Evolutionary conservation across 2,888 invertebrate species (phyloP), one percentile per base, ranked within the genome.

Genomic region (Cecidostiba fungosa): DNA sequence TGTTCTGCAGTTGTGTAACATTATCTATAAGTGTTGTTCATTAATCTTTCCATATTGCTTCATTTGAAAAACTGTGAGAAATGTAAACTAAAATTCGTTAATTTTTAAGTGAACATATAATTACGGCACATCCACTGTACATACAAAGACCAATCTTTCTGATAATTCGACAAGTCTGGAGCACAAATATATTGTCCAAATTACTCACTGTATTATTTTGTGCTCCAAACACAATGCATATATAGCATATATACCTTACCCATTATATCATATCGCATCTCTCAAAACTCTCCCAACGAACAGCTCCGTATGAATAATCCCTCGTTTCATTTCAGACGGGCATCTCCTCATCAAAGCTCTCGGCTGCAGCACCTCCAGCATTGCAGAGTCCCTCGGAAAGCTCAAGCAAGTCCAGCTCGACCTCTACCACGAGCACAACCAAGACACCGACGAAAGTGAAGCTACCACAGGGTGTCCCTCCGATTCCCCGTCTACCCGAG

Each of bases 381-480:
- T 10, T 77, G 4, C 81, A 62, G 2, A 66, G 72, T n/a, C 72
- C 73, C 2, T 39, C 74, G 8, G 85, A 83, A n/a, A 80, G 76
- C 36, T 80, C 86, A 32, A 83, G 77, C 59, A 78, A 77, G 23
- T 10, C 81, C 26, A 54, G 59, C 14, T 19, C 26, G 29, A 26
- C 43, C 23, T 26, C 54, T 5, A n/a, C 54, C 6, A 26, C 62
- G 1, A 26, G 29, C 3, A 43, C 70, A 16, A 26, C 19, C 62
- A 78, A 47, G 73, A 1, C 80, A 2, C 19, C 74, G 26, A 54
- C 74, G 62, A 72, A 43, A 14, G 89, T 91, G 0, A 92, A 92
- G 79, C 88, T 93, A 12, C 93, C 93, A 0, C 85, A 89, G 4
- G 93, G 93, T 1, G 93, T 93, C 4, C 89, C 91, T 16, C 93